Conservation (phyloP, 1,140 invertebrate species). For the Hyposmocoma kahamanoa region DNA sequence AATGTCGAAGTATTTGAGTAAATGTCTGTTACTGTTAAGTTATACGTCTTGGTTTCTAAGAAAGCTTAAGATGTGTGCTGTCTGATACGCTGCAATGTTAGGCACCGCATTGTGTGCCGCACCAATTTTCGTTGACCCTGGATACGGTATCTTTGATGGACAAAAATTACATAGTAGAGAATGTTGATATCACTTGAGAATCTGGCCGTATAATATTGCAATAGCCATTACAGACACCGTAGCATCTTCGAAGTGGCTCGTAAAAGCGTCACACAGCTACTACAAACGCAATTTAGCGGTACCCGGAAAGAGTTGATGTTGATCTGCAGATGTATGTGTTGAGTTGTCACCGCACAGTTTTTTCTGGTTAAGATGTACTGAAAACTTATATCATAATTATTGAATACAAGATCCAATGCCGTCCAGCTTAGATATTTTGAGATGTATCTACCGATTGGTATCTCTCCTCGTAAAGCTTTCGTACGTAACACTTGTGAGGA, state of each 20-base stretch:
- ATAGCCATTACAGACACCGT: conserved; percentile 61
- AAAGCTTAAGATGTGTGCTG: conserved; percentile 41
- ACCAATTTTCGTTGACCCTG: conserved; percentile 60
- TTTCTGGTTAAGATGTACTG: conserved; percentile 57
- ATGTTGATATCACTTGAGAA: conserved; percentile 53
- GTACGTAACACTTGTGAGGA: too few species aligned
- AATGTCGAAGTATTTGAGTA: background rate
- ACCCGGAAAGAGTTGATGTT: conserved; percentile 61
- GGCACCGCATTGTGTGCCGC: conserved; percentile 30
- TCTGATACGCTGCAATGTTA: conserved; percentile 42
- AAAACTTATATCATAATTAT: conserved; percentile 51
- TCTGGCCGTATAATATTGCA: conserved; percentile 64
- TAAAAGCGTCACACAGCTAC: conserved; percentile 67
- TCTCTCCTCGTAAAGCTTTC: too few species aligned
- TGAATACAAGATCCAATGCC: too few species aligned
- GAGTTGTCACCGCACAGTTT: conserved; percentile 48
- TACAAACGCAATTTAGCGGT: conserved; percentile 70
- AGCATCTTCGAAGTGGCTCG: conserved; percentile 64
- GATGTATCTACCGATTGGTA: too few species aligned
- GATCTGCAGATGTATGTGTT: conserved; percentile 58
- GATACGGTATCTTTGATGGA: conserved; percentile 37
- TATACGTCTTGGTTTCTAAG: conserved; percentile 27
- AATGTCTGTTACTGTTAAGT: conserved; percentile 4
- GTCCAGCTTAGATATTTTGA: too few species aligned
- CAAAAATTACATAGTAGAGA: conserved; percentile 56